phyloP scores from a whole-genome alignment of 2,888 invertebrate genomes.

The Troglohyphantes excavatus region DNA sequence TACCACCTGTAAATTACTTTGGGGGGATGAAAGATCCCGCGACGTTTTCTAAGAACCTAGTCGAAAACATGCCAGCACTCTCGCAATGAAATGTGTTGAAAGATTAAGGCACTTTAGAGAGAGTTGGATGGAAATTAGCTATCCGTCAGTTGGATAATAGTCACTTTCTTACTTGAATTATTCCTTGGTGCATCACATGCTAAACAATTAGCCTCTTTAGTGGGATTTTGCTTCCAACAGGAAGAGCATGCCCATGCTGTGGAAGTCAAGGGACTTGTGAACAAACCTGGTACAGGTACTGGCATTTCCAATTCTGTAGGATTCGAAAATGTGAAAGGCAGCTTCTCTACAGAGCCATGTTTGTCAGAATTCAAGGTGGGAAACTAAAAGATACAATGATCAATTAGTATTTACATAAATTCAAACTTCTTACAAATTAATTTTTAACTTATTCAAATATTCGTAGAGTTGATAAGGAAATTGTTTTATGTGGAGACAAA shows the following conservation, averaged over 20 bases:
- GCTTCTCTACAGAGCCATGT: neutral
- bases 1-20: no score
- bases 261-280: conserved; percentile 7
- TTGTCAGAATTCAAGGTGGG: neutral
- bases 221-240: conserved; percentile 23
- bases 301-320: conserved; percentile 51
- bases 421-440: neutral
- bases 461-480: no score
- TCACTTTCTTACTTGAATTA: conserved; percentile 2
- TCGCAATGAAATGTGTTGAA: no score
- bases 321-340: conserved; percentile 49
- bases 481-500: no score
- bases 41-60: no score
- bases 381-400: neutral
- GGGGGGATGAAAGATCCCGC: no score
- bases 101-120: no score
- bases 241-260: conserved; percentile 77
- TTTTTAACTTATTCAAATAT: neutral
- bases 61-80: no score
- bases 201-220: conserved; percentile 9
- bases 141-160: no score
- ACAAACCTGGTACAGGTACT: neutral
- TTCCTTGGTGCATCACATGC: conserved; percentile 81
- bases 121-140: no score
- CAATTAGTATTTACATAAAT: neutral